Base-by-base conservation (phyloP, 2,113 vertebrate species). In the Apodemus speciosus region DNA sequence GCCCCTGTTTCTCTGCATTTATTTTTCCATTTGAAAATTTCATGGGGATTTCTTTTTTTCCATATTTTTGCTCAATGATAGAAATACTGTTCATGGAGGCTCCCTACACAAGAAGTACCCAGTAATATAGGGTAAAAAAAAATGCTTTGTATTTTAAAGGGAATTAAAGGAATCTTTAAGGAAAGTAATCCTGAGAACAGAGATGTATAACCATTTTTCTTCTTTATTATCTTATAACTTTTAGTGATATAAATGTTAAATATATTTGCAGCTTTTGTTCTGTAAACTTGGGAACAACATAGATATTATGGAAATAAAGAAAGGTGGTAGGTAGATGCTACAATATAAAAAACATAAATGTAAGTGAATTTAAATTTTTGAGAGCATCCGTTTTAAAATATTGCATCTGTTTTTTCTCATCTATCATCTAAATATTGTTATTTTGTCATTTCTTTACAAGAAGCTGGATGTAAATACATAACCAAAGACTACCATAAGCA, bases 71-170 rank as follows among this genome's bases (percentile, higher is more conserved):
- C 32, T 75, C n/a, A 75, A 15, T 88, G 16, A 2, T 95, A 3
- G 14, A 49, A 27, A 16, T n/a, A 3, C 14, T 92, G 25, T 73
- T 49, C 14, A 15, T 56, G 73, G 10, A 69, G 53, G 43, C 49
- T 93, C 21, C 9, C 35, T 79, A 18, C 32, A 90, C 43, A 35
- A 1, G 23, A 66, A 14, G 64, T 40, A 6, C 13, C 73, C 56
- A 46, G 2, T 72, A 71, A 85, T 35, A 66, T 1, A 69, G 76
- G 8, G 21, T 23, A 7, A 79, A 46, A 77, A 62, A 56, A 85
- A 60, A 87, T 69, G 15, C 6, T 76, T 83, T 62, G 32, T 87
- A 49, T 71, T 91, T 75, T 85, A 85, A 92, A 60, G 79, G 30
- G 3, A 30, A 56, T 38, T 73, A 83, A 92, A 87, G 8, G 0